Percentiles rank a stretch among this genome's conserved stretches.
Conservation (phyloP, 1,140 invertebrate genomes). For the Drosophila baimaii region DNA sequence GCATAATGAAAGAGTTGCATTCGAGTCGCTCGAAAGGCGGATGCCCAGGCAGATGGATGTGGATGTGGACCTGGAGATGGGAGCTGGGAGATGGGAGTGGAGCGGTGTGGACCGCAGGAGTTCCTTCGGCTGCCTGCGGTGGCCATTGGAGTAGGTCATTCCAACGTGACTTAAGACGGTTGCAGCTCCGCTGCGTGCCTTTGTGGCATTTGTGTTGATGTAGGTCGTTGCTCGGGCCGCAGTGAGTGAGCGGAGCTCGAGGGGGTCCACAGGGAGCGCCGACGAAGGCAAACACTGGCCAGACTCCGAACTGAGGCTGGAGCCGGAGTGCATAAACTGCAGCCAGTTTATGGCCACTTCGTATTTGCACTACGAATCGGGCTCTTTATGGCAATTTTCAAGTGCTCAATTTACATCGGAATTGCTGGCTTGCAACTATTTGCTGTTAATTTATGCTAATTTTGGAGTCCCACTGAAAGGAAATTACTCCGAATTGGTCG, state of each 20-base stretch:
- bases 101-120: slow-evolving; percentile 28
- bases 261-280: slow-evolving; percentile 28
- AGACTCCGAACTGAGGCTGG: slow-evolving; percentile 34
- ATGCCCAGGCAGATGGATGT: slow-evolving; percentile 23
- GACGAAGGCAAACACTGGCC: slow-evolving; percentile 29
- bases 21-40: slow-evolving; percentile 52
- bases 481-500: slow-evolving; percentile 45
- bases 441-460: slow-evolving; percentile 74
- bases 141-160: slow-evolving; percentile 67
- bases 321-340: slow-evolving; percentile 71
- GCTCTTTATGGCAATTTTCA: slow-evolving; percentile 69
- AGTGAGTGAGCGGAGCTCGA: slow-evolving; percentile 22
- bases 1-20: slow-evolving; percentile 81
- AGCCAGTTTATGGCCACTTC: slow-evolving; percentile 76
- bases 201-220: slow-evolving; percentile 68
- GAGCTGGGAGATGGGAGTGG: slow-evolving; percentile 6
- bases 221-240: slow-evolving; percentile 67
- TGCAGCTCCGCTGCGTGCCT: slow-evolving; percentile 60
- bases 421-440: slow-evolving; percentile 58
- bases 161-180: slow-evolving; percentile 62
- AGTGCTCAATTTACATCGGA: slow-evolving; percentile 75
- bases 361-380: slow-evolving; percentile 65
- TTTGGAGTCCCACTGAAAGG: slow-evolving; percentile 40
- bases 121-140: slow-evolving; percentile 21
- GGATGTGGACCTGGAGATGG: slow-evolving; percentile 14